Conservation (phyloP, 2,797 vertebrate genomes). For the Siniperca scherzeri region DNA sequence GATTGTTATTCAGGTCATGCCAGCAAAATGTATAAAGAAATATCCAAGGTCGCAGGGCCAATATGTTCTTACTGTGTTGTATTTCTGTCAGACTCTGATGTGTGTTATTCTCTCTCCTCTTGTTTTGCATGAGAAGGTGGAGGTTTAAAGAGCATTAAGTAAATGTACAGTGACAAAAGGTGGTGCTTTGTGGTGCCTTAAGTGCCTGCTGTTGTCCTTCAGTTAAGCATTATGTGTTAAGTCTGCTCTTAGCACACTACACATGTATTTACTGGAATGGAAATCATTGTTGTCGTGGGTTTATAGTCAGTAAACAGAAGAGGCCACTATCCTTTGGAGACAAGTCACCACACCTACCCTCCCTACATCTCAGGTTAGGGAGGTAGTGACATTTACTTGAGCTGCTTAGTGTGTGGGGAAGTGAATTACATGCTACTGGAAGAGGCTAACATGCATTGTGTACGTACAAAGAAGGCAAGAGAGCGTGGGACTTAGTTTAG, state of each 20-base stretch:
- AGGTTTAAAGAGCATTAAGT: constrained; percentile 13
- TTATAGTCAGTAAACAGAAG: neutral
- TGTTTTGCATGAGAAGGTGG: neutral
- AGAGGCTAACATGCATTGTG: constrained; percentile 12
- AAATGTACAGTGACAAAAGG: constrained; percentile 28
- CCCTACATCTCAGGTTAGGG: constrained; percentile 12
- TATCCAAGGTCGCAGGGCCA: constrained; percentile 24
- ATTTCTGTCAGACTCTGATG: constrained; percentile 8
- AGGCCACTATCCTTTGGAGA: constrained; percentile 25
- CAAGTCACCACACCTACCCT: constrained; percentile 9
- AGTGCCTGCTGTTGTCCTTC: constrained; percentile 30
- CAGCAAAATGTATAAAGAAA: constrained; percentile 23
- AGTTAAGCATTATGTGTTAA: constrained; percentile 11
- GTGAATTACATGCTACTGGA: constrained; percentile 35
- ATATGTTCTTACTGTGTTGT: constrained; percentile 7
- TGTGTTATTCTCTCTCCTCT: neutral
- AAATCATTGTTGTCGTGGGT: neutral
- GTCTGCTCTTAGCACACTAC: constrained; percentile 9
- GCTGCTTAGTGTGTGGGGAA: constrained; percentile 51
- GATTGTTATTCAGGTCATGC: constrained; percentile 41
- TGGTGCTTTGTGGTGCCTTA: constrained; percentile 19
- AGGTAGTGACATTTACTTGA: constrained; percentile 51
- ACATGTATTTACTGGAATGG: neutral
- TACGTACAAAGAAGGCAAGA: neutral
- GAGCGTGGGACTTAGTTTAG: neutral